These are phyloP conservation scores for Percopsis omiscomaycus DNA, from an alignment of 2,797 vertebrate species.

Conservation along the genomic window DNA sequence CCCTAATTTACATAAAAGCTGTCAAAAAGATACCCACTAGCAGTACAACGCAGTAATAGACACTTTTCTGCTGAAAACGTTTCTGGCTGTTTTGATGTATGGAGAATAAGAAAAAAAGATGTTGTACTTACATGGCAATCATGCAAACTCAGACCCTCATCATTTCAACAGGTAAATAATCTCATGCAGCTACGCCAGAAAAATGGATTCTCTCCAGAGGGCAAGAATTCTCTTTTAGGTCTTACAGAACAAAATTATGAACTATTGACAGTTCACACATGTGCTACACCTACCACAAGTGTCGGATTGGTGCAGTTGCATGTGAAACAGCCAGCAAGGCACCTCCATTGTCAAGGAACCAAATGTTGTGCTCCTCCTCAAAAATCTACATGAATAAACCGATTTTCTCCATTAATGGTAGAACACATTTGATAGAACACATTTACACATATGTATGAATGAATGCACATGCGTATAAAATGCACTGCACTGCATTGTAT, in stretches of 20 bases:
- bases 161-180: slow-evolving; percentile 70
- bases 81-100: slow-evolving; percentile 55
- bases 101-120: slow-evolving; percentile 10
- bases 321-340: slow-evolving; percentile 91
- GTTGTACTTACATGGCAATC: slow-evolving; percentile 52
- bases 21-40: slow-evolving; percentile 68
- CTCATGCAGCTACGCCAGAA: slow-evolving; percentile 31
- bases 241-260: slow-evolving; percentile 30
- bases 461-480: too few relatives aligned
- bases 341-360: slow-evolving; percentile 96
- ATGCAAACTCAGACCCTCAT: slow-evolving; percentile 62
- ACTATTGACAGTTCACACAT: slow-evolving; percentile 1
- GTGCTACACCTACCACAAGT: slow-evolving; percentile 85
- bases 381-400: slow-evolving; percentile 82
- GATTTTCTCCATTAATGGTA: slow-evolving; percentile 14
- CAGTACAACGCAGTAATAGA: slow-evolving; percentile 67
- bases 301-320: slow-evolving; percentile 83
- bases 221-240: too few relatives aligned
- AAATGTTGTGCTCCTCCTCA: slow-evolving; percentile 92
- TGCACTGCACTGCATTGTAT: too few relatives aligned
- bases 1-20: slow-evolving; percentile 77
- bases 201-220: slow-evolving; percentile 27
- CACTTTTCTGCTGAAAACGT: slow-evolving; percentile 58
- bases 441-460: too few relatives aligned
- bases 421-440: background rate